These are phyloP conservation scores for Micrasema longulum DNA, from an alignment of 1,140 invertebrate genomes.

Conservation along the genomic window DNA sequence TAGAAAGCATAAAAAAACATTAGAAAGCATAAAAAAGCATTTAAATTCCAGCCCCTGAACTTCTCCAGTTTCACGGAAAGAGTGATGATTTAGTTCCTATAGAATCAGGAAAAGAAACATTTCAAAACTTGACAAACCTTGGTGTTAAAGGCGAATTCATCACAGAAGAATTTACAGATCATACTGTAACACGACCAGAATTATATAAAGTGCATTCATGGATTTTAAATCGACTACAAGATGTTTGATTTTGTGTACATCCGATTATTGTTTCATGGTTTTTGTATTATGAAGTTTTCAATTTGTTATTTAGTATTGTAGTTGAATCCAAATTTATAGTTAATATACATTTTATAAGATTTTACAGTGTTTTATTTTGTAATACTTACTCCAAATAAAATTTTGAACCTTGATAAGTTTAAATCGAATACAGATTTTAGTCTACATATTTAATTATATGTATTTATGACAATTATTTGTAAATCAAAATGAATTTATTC, in stretches of 20 bases:
- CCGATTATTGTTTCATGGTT: too few species aligned
- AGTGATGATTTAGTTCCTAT: conserved; percentile 48
- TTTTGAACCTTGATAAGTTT: too few species aligned
- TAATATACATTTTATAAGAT: conserved; percentile 6
- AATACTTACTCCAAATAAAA: too few species aligned
- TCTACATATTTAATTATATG: too few species aligned
- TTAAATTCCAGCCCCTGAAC: conserved; percentile 46
- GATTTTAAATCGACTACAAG: conserved; percentile 42
- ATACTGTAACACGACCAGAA: conserved; percentile 27
- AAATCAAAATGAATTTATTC: too few species aligned
- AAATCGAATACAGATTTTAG: too few species aligned
- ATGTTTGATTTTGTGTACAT: conserved; percentile 1
- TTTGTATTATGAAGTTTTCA: background rate
- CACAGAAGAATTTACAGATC: conserved; percentile 32
- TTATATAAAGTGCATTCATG: conserved; percentile 30
- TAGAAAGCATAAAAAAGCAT: background rate
- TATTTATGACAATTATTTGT: too few species aligned
- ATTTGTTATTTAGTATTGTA: conserved; percentile 26
- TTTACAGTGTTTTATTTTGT: too few species aligned
- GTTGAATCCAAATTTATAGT: background rate
- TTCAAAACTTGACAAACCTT: conserved; percentile 35
- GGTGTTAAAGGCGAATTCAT: conserved; percentile 44
- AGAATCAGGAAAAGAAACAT: conserved; percentile 44
- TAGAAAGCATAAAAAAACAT: background rate
- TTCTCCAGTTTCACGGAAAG: conserved; percentile 49